A percentile compares a stretch with the other conserved stretches of the same genome.
Conservation (phyloP, 2,113 vertebrate genomes). For the Tragelaphus buxtoni region DNA sequence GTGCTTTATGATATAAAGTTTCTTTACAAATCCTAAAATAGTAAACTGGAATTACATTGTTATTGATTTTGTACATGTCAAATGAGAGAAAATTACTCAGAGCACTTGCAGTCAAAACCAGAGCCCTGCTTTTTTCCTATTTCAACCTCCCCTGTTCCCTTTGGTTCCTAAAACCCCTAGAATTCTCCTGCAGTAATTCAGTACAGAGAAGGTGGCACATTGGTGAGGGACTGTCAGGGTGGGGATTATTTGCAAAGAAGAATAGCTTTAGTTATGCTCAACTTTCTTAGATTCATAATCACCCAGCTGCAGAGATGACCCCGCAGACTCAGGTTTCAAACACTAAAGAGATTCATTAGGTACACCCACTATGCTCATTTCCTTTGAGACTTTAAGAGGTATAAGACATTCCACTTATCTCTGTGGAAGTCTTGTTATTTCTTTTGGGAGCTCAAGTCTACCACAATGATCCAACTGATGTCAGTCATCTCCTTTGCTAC, state of each 20-base stretch:
- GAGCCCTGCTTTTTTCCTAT: neutral
- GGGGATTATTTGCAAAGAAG: neutral
- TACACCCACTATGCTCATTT: neutral
- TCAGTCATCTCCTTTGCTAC: neutral
- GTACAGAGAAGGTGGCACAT: neutral
- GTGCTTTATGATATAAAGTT: neutral
- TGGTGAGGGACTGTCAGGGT: neutral
- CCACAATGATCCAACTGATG: neutral
- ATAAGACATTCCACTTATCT: neutral
- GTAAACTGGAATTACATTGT: neutral
- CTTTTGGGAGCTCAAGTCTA: neutral
- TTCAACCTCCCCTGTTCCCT: neutral
- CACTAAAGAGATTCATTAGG: neutral
- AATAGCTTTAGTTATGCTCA: neutral
- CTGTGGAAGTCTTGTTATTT: neutral
- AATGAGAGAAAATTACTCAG: neutral
- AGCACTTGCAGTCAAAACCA: neutral
- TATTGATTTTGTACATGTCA: neutral
- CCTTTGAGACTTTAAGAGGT: neutral
- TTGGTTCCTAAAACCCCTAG: neutral
- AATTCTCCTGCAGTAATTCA: neutral
- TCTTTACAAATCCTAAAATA: neutral
- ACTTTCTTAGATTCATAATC: conserved; percentile 1
- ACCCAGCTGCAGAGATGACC: neutral
- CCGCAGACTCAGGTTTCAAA: neutral